Base-by-base conservation (phyloP, 2,888 invertebrate species). In the Lissonota sp. region DNA sequence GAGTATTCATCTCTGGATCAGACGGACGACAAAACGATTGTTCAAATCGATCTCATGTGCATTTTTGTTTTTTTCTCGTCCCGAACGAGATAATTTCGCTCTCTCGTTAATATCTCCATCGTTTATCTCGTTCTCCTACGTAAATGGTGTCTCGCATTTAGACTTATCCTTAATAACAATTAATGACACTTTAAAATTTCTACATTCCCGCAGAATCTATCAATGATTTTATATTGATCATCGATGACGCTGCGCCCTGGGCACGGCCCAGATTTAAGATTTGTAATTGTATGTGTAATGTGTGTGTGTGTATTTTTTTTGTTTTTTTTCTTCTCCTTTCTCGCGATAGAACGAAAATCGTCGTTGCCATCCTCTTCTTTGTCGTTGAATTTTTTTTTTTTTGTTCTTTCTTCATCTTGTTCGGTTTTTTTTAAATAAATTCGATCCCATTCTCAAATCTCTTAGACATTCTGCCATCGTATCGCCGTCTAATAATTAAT, bases 121-220 rank as follows among this genome's bases (percentile, higher is more conserved):
- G n/a, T n/a, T n/a, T n/a, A n/a, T n/a, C n/a, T n/a, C 51, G 14
- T n/a, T 7, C 42, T 42, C 5, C 51, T 70, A 74, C 67, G 69
- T 80, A 67, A 73, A 80, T 77, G 67, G 60, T 81, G 79, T 84
- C 82, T 87, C 85, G 84, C 85, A 84, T 88, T 66, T 88, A 88
- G 88, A 89, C 89, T 90, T 89, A 87, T 83, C 83, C 83, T 87
- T 84, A 88, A 88, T 89, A 92, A 91, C 90, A 90, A 90, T 91
- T 88, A 90, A 90, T 91, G 90, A 91, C 89, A 90, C 88, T 89
- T 87, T 86, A 87, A 90, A 90, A 90, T 91, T 90, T 91, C 90
- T 91, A 90, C 89, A 90, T 81, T 73, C 83, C 82, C 88, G 89
- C 91, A 89, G 89, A 26, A 88, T 86, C 85, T 88, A 86, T 84